Percentiles rank a stretch among this genome's conserved stretches.
Evolutionary conservation across 2,113 vertebrate genomes (phyloP).

Genomic region (Arizona elegans): DNA sequence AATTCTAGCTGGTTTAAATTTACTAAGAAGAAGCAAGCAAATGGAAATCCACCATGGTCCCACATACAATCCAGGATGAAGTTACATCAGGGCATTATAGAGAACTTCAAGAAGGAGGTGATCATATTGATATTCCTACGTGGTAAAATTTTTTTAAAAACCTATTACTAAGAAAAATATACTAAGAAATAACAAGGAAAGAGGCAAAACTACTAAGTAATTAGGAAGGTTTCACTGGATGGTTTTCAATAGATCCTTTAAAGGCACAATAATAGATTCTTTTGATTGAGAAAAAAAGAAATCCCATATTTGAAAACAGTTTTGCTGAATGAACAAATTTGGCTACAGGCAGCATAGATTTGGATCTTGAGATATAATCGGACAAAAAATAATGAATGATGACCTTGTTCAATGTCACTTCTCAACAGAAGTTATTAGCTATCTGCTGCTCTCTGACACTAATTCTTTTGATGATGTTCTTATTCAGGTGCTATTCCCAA

Average conservation of each 20-base stretch:
- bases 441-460: background rate
- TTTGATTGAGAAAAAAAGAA: background rate
- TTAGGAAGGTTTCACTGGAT: background rate
- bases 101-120: background rate
- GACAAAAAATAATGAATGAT: background rate
- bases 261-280: background rate
- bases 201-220: background rate
- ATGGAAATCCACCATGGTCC: background rate
- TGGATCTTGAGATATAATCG: background rate
- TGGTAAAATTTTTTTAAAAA: background rate
- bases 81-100: background rate
- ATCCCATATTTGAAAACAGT: background rate
- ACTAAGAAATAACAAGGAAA: background rate
- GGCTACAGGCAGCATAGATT: background rate
- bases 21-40: background rate
- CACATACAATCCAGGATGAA: background rate
- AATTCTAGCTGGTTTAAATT: background rate
- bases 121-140: background rate
- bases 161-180: background rate
- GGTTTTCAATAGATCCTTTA: background rate
- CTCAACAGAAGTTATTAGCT: background rate
- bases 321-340: background rate
- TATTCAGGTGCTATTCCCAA: conserved; percentile 53
- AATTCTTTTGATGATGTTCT: conserved; percentile 34
- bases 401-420: background rate